Percentiles rank a stretch among this genome's conserved stretches.
Conservation (phyloP, 2,888 invertebrate species). For the Sarcophaga variegata region DNA sequence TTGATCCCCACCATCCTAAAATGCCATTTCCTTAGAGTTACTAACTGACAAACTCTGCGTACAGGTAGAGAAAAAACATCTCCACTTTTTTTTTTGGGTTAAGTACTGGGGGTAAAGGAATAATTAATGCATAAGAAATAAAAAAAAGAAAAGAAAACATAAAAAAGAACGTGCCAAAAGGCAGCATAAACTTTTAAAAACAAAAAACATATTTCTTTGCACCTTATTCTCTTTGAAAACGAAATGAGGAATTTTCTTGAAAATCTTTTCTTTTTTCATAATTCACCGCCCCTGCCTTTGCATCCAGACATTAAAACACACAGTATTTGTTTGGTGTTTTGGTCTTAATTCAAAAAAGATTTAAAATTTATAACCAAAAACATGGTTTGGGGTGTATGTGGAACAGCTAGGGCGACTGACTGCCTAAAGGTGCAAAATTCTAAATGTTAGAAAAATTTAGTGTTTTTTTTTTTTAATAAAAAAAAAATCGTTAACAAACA, state of each 20-base stretch:
- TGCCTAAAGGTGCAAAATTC: slow-evolving; percentile 65
- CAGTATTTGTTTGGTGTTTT: slow-evolving; percentile 40
- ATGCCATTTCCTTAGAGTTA: neutral
- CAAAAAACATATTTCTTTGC: slow-evolving; percentile 53
- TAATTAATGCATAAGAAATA: slow-evolving; percentile 79
- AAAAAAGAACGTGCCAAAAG: slow-evolving; percentile 72
- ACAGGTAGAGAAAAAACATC: slow-evolving; percentile 34
- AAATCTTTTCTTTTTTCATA: neutral
- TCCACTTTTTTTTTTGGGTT: slow-evolving; percentile 37
- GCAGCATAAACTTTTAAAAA: slow-evolving; percentile 11
- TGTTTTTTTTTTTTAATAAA: neutral
- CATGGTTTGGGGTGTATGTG: slow-evolving; percentile 24
- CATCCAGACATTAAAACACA: slow-evolving; percentile 21
- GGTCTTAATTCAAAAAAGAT: slow-evolving; percentile 78
- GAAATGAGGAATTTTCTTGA: neutral
- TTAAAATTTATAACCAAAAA: slow-evolving; percentile 80
- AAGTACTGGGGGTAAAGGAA: slow-evolving; percentile 71
- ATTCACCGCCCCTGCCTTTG: neutral
- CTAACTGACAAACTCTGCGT: neutral
- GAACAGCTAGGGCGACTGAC: neutral
- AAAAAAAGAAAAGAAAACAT: neutral
- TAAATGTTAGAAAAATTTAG: neutral
- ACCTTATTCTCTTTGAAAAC: neutral
- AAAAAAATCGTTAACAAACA: neutral
- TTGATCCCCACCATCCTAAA: neutral